Base-by-base conservation (phyloP, 2,888 invertebrate genomes). In the Ophonus ardosiacus region DNA sequence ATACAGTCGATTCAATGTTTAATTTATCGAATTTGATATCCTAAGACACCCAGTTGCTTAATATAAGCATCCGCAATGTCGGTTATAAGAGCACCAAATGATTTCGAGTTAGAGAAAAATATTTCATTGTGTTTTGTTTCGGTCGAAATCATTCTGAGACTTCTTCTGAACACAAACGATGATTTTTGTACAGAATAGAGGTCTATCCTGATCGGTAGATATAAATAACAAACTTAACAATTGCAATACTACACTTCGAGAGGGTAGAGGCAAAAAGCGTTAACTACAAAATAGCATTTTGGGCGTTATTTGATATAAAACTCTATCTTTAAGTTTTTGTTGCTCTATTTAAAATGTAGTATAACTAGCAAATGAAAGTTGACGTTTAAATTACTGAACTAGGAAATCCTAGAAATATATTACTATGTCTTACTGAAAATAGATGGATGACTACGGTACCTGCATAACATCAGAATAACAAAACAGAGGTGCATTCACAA, bases 221-320 rank as follows among this genome's bases (percentile, higher is more conserved):
- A 88, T 87, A 87, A 87, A 87, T 87, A 87, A 86, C 88, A 88
- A 90, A 90, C 89, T 89, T 89, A 90, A 90, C 89, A 89, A 89
- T 87, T 84, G 68, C 61, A 84, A 84, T 79, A 84, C 84, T 78
- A 79, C 18, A 84, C 78, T 76, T 71, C 51, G 43, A 51, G 13
- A 13, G 43, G 43, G 43, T 51, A 51, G 13, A 13, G 43, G 0
- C 10, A 13, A 51, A 51, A 51, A 51, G 13, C 0, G 43, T 8
- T 51, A 51, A 2, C 43, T 51, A 51, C 43, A 51, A 51, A 51
- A 43, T 6, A 10, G 43, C 43, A 10, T 10, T 43, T 4, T 43
- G 43, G 43, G 43, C 5, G 6, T 1, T 43, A 43, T 51, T 51
- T 51, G 10, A 51, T 51, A 51, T 51, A 31, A 31, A 31, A 31